Base-by-base conservation (phyloP, 2,797 vertebrate species). In the Ispidina picta region DNA sequence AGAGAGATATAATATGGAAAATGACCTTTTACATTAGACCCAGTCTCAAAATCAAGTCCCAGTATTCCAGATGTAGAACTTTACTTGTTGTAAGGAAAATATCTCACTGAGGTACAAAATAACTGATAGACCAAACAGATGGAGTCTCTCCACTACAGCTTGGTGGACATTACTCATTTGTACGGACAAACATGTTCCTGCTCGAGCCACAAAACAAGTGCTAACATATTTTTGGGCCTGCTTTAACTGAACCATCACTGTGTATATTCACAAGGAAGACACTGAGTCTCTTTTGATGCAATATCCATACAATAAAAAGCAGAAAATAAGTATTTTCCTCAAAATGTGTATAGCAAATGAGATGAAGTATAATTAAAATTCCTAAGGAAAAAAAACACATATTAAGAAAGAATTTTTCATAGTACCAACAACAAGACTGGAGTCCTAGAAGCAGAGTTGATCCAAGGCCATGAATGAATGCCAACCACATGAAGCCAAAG, bases 291-390 rank as follows among this genome's bases (percentile, higher is more conserved):
- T 52, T 65, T 55, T 64, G 35, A 23, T 49, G 23, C 44, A 83
- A 19, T 1, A 69, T 7, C 19, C 22, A 12, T 1, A 12, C 0
- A 2, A 60, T 5, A n/a, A 46, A 79, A 81, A 82, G 31, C 12
- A 56, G 3, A 22, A 28, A 64, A 35, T 2, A 39, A 60, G 9
- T 4, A 10, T 15, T 80, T 79, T 63, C 26, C 18, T 86, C 39
- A 55, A 54, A 52, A 44, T 12, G 2, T 22, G 58, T 26, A 66
- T 2, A 59, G 17, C 3, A 44, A 91, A 9, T 51, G 11, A 90
- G 20, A 90, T 14, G 22, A 6, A 1, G 0, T 37, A 7, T 5
- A 63, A 83, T 31, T 65, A 37, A 62, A 92, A 78, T 17, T 31
- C 15, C 39, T 60, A 21, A 48, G 39, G 18, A 31, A 2, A 58